Evolutionary conservation across 2,797 vertebrate species (phyloP).

Genomic region (Falco cherrug): DNA sequence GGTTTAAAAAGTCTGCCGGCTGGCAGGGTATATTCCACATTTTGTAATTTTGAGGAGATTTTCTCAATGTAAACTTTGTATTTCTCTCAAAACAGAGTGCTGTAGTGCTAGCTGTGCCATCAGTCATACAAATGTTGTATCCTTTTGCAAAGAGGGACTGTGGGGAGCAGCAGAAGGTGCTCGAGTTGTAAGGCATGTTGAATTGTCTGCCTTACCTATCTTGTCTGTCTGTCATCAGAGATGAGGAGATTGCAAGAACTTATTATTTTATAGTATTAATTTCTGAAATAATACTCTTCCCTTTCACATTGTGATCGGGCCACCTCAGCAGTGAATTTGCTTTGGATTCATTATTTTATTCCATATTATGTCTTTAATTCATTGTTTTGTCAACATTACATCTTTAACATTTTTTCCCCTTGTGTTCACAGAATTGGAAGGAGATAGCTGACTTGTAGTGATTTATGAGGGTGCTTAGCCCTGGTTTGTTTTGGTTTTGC

Average conservation of each 20-base stretch:
- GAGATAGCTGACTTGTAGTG: not conserved
- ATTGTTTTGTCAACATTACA: not conserved
- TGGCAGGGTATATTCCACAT: not conserved
- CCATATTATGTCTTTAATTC: not conserved
- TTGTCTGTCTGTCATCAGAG: not conserved
- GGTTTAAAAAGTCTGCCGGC: not conserved
- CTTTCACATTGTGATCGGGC: not conserved
- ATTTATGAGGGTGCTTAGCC: not conserved
- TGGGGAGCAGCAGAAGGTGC: not conserved
- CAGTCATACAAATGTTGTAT: not conserved
- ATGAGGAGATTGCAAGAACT: not conserved
- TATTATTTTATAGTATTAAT: not conserved
- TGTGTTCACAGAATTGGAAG: not conserved
- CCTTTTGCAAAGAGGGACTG: not conserved
- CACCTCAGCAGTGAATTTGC: not conserved
- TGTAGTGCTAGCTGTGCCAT: not conserved
- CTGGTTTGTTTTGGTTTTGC: constrained; percentile 1
- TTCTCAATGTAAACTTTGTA: not conserved
- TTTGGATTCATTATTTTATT: not conserved
- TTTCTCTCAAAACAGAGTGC: not conserved
- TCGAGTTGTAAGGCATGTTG: not conserved
- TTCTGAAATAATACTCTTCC: not conserved
- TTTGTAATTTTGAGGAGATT: not conserved
- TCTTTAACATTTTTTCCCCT: not conserved
- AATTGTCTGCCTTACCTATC: not conserved